Evolutionary conservation across 2,888 invertebrate species (phyloP), one percentile per base, ranked within the genome.

Genomic region (Polia nebulosa): DNA sequence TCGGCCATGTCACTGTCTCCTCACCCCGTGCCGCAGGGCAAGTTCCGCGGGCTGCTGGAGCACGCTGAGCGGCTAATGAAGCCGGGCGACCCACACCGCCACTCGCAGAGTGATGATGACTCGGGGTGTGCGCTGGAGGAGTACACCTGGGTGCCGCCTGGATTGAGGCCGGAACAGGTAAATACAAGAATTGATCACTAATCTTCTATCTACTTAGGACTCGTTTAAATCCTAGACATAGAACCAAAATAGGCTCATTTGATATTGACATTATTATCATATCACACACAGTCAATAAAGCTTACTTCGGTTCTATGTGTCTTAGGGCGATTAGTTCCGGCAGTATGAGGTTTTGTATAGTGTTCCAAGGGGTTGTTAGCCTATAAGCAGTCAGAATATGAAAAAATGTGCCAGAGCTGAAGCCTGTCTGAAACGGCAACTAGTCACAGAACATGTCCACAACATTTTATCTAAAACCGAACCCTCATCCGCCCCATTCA

Each of bases 61-160:
- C 96, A 94, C 47, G 95, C 96, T 0, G 97, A 97, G 87, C 89
- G 97, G 74, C 93, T 97, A 77, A 96, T 96, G 89, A 96, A 96
- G 90, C 96, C 96, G 1, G 96, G 96, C 2, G 97, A 98, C 88
- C 97, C 98, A 66, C 98, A 98, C 88, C 94, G 98, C 74, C 98
- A 98, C 88, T 98, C 98, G 57, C 99, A 99, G 91, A 99, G 98
- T 76, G 99, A 99, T 91, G 99, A 99, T 91, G 99, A 99, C 94
- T 99, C 99, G 63, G 99, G 99, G 13, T 99, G 99, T 92, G 99
- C 99, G 27, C 95, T 99, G 79, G 99, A 99, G 92, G 99, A 99
- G 93, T 99, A 99, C 93, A 99, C 99, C 2, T 99, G 99, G 99
- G 98, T 99, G 76, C 99, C 99, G 45, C 98, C 99, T 3, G 99